Evolutionary conservation across 2,113 vertebrate genomes (phyloP).

Genomic region (Monopterus albus): DNA sequence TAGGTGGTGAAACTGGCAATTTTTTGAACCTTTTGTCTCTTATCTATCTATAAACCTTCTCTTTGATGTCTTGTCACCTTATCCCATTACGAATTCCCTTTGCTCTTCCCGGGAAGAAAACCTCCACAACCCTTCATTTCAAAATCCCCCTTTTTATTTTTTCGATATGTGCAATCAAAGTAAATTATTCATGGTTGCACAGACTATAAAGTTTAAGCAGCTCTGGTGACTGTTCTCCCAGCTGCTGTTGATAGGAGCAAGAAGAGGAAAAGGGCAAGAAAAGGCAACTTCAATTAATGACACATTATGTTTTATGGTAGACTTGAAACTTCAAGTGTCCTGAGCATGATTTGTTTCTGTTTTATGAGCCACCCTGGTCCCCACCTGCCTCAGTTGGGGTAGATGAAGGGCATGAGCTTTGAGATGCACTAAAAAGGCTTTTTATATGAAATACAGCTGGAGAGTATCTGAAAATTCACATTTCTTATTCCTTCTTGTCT

Average conservation of each 20-base stretch:
- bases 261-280: conserved; percentile 63
- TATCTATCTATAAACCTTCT: conserved; percentile 73
- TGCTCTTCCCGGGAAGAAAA: conserved; percentile 70
- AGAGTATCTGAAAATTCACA: conserved; percentile 63
- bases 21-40: conserved; percentile 81
- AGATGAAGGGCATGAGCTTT: conserved; percentile 70
- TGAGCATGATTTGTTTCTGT: conserved; percentile 76
- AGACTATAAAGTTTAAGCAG: conserved; percentile 70
- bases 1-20: conserved; percentile 54
- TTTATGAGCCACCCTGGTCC: conserved; percentile 70
- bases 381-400: conserved; percentile 71
- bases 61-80: conserved; percentile 81
- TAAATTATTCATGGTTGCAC: conserved; percentile 74
- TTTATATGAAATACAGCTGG: conserved; percentile 73
- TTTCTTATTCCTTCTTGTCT: conserved; percentile 18
- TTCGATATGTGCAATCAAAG: conserved; percentile 67
- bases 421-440: conserved; percentile 70
- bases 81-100: conserved; percentile 77
- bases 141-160: conserved; percentile 52
- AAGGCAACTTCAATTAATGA: conserved; percentile 75
- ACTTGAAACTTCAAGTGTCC: conserved; percentile 69
- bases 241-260: conserved; percentile 74
- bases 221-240: conserved; percentile 60
- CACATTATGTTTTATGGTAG: conserved; percentile 73
- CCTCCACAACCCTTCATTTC: conserved; percentile 58